phyloP scores from a whole-genome alignment of 2,888 invertebrate genomes.

The Pachycephus smyrnensis region DNA sequence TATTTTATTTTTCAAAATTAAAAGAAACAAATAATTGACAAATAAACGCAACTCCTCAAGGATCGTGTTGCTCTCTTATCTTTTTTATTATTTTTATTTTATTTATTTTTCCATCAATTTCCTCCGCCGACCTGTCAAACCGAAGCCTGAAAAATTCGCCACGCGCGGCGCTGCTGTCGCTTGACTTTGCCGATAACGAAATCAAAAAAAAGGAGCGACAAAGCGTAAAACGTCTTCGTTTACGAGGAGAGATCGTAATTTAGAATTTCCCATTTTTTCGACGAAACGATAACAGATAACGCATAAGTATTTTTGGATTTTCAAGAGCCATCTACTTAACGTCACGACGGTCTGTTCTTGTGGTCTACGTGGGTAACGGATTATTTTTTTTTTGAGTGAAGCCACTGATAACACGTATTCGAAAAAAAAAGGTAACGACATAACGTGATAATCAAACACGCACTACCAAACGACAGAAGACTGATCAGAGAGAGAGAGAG shows the following conservation, averaged over 20 bases:
- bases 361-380: neutral
- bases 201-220: neutral
- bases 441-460: neutral
- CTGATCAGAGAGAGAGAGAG: neutral
- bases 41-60: conserved; percentile 11
- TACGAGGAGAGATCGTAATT: no score
- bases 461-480: neutral
- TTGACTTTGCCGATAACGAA: no score
- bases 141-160: neutral
- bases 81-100: neutral
- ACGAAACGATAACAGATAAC: neutral
- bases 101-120: neutral
- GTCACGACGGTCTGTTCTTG: neutral
- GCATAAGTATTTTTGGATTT: neutral
- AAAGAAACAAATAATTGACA: conserved; percentile 21
- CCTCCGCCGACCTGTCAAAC: neutral
- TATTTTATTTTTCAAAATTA: conserved; percentile 6
- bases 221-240: neutral
- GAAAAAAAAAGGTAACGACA: neutral
- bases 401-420: neutral
- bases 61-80: no score
- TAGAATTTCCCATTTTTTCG: no score
- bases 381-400: neutral
- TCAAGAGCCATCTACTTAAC: neutral
- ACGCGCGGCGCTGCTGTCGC: neutral